Evolutionary conservation across 1,140 invertebrate species (phyloP), one percentile per base, ranked within the genome.

Genomic region (Drosophila murphyi): DNA sequence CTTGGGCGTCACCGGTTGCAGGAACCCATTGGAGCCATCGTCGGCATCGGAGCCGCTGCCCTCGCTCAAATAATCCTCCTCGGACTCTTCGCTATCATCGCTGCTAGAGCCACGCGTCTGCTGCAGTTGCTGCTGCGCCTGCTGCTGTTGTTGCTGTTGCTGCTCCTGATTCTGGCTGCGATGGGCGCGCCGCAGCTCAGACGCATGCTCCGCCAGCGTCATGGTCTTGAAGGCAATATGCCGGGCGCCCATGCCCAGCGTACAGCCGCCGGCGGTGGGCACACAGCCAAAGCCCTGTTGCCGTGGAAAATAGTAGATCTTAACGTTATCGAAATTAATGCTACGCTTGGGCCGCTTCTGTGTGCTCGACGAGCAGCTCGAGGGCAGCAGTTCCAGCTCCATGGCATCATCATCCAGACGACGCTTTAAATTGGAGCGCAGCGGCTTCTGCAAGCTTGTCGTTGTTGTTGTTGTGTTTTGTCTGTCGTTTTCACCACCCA

Each of bases 251-350:
- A 99, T 99, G n/a, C 98, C 98, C 59, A 99, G 94, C 6, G 98
- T 99, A 41, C 97, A 98, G 32, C 98, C 98, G 41, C 98, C 98
- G 94, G 98, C 97, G 56, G 98, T 98, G 60, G 98, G 98, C 57
- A 99, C 97, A 94, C 98, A 99, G 10, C 97, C 97, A 93, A 99
- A 99, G n/a, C 98, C 98, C 94, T 99, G 98, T 48, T 97, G 95
- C 90, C 98, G 93, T 0, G 97, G 97, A 93, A 99, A 99, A 93
- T 99, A 99, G 93, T 96, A 99, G 1, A 99, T 97, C 31, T 97
- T 98, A 1, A 99, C 98, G 77, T 95, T 96, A 80, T 98, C 96
- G 93, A 99, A 99, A 55, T 96, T 95, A 69, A 99, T 97, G 41
- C 94, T 95, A 72, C 95, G 95, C 90, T 96, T 96, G 92, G 95